Base-by-base conservation (phyloP, 1,140 invertebrate species). In the Drosophila sechellia region DNA sequence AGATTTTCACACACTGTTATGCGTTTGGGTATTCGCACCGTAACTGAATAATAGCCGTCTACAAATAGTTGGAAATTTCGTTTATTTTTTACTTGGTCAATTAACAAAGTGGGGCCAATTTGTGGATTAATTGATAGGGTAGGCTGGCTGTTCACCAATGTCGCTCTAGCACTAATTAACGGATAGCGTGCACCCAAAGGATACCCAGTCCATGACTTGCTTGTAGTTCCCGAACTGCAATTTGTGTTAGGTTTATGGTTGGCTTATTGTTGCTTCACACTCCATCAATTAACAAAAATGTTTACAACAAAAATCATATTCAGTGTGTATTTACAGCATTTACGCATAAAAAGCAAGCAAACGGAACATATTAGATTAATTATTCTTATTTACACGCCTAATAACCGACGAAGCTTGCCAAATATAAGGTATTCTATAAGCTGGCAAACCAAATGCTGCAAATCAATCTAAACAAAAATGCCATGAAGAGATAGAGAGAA, bases 1-100 rank as follows among this genome's bases (percentile, higher is more conserved):
- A 91, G 77, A 48, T 73, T 89, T 81, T 91, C 76, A 84, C 84
- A 91, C 69, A 91, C 79, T 72, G 79, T 87, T 54, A 91, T 86
- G 77, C 90, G 87, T 79, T 91, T 91, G 65, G 90, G 90, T 80
- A 91, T 90, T 22, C 90, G 89, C 81, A 91, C 79, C 50, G 90
- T 89, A 66, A 91, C 74, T 86, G 90, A 76, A 66, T 80, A 90
- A 72, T 91, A 91, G 71, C 87, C 89, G 77, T 83, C 73, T 89
- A 89, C 73, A 87, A 87, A 55, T 65, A 64, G 66, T 66, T 66
- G 31, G 50, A 87, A 81, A 66, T 59, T 74, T 73, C 27, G 71
- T 78, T 68, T 69, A 74, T 69, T 73, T 56, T 56, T 70, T 43
- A 76, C 68, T 59, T 69, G 37, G 25, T 77, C 40, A 70, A 70